These are phyloP conservation scores for Tetrapedia diversipes DNA, from an alignment of 2,888 invertebrate species.

Conservation along the genomic window DNA sequence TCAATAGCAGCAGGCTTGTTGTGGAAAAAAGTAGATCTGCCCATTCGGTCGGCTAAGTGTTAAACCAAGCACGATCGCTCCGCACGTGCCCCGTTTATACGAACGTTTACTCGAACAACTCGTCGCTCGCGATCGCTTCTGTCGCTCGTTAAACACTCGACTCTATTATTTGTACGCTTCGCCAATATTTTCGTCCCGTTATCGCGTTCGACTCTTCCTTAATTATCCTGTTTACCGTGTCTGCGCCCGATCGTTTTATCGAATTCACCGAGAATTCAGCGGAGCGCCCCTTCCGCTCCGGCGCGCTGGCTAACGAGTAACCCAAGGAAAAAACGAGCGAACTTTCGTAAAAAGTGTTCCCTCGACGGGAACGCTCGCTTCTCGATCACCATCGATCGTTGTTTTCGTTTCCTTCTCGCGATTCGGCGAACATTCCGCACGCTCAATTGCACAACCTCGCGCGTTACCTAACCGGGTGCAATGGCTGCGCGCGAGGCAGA, in stretches of 20 bases:
- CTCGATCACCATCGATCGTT: background rate
- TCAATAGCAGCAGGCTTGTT: too few relatives aligned
- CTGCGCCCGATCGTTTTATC: conserved; percentile 15
- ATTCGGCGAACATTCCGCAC: too few relatives aligned
- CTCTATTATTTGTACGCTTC: conserved; percentile 6
- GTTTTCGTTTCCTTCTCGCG: too few relatives aligned
- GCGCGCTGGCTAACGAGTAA: background rate
- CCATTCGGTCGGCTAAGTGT: too few relatives aligned
- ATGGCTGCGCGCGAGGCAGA: conserved; percentile 20
- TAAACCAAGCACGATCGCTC: background rate
- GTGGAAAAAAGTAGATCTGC: too few relatives aligned
- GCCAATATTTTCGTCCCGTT: conserved; percentile 42
- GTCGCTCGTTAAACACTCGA: background rate
- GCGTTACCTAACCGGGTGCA: conserved; percentile 20
- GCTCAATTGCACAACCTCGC: too few relatives aligned
- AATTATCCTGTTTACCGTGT: conserved; percentile 14
- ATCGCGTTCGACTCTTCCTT: conserved; percentile 27
- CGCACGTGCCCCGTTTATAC: conserved; percentile 23
- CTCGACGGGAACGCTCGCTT: too few relatives aligned
- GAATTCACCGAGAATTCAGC: background rate
- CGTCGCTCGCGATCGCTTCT: conserved; percentile 6
- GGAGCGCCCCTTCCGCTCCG: too few relatives aligned
- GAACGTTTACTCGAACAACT: background rate
- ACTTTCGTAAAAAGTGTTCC: too few relatives aligned
- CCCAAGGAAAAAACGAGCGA: too few relatives aligned